Evolutionary conservation across 2,888 invertebrate species (phyloP).

Genomic region (Cephus sareptanus): DNA sequence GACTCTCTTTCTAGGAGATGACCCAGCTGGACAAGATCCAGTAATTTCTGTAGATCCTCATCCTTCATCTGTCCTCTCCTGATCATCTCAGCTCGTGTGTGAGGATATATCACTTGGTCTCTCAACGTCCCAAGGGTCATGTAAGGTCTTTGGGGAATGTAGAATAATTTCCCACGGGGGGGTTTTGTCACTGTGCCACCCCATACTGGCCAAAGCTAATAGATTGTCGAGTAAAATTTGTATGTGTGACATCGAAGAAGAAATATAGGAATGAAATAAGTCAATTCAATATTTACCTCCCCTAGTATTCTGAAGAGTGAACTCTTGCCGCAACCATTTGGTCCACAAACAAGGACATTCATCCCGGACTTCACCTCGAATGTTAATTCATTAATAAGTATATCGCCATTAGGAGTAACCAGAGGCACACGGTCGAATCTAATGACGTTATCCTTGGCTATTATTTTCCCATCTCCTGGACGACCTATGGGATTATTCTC

Average conservation of each 20-base stretch:
- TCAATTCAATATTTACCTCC: constrained; percentile 69
- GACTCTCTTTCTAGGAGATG: constrained; percentile 88
- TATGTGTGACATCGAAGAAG: constrained; percentile 9
- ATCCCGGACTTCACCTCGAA: constrained; percentile 95
- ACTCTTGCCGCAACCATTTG: constrained; percentile 98
- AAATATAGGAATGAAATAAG: constrained; percentile 9
- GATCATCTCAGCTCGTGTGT: constrained; percentile 86
- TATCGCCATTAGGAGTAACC: constrained; percentile 97
- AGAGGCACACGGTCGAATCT: constrained; percentile 93
- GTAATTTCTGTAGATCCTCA: constrained; percentile 78
- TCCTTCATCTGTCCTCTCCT: constrained; percentile 80
- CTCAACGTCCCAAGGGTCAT: constrained; percentile 96
- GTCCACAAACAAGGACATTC: constrained; percentile 98
- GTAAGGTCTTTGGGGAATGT: constrained; percentile 97
- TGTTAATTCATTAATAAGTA: constrained; percentile 87
- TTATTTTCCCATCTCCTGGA: constrained; percentile 83
- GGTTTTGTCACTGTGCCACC: constrained; percentile 95
- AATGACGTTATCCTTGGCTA: constrained; percentile 89
- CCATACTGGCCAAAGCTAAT: constrained; percentile 92
- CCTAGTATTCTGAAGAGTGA: constrained; percentile 96
- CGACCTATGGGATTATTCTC: constrained; percentile 68
- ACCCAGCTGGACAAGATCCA: constrained; percentile 85
- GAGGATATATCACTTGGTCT: constrained; percentile 97
- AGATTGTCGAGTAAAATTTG: constrained; percentile 5
- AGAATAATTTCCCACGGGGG: constrained; percentile 94